Conservation (phyloP, 2,888 invertebrate species). For the Ctena decussata region DNA sequence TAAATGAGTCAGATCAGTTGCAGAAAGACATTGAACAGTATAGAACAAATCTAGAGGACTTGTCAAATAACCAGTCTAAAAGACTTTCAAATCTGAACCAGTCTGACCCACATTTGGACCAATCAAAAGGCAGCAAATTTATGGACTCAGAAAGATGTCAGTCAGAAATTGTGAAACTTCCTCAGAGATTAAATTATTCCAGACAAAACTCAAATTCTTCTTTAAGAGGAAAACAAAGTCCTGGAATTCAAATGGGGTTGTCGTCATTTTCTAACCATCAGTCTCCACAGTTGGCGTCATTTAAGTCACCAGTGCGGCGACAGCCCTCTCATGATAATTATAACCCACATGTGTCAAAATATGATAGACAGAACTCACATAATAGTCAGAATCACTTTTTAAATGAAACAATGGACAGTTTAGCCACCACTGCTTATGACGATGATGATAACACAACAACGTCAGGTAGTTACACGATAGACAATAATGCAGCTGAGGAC, state of each 20-base stretch:
- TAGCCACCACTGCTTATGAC: conserved; percentile 75
- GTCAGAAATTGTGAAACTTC: background rate
- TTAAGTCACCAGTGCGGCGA: conserved; percentile 17
- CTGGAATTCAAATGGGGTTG: conserved; percentile 66
- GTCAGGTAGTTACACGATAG: conserved; percentile 82
- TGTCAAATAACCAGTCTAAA: conserved; percentile 15
- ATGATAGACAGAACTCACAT: background rate
- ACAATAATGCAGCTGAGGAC: conserved; percentile 71
- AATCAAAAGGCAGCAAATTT: conserved; percentile 47
- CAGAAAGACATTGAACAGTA: conserved; percentile 20
- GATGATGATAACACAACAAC: conserved; percentile 81
- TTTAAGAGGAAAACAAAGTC: conserved; percentile 47
- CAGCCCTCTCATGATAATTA: background rate
- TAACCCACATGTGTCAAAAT: background rate
- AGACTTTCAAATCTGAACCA: conserved; percentile 20
- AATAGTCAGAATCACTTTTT: conserved; percentile 1
- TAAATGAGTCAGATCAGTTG: conserved; percentile 51
- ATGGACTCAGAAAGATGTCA: conserved; percentile 31
- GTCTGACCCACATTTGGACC: conserved; percentile 49
- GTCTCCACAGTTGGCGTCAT: conserved; percentile 27
- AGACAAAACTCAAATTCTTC: conserved; percentile 16
- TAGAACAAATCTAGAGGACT: background rate
- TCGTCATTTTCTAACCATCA: conserved; percentile 59
- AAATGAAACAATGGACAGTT: conserved; percentile 73
- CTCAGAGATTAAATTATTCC: background rate